Evolutionary conservation across 2,888 invertebrate genomes (phyloP), one percentile per base, ranked within the genome.

Genomic region (Campoplex capitator): DNA sequence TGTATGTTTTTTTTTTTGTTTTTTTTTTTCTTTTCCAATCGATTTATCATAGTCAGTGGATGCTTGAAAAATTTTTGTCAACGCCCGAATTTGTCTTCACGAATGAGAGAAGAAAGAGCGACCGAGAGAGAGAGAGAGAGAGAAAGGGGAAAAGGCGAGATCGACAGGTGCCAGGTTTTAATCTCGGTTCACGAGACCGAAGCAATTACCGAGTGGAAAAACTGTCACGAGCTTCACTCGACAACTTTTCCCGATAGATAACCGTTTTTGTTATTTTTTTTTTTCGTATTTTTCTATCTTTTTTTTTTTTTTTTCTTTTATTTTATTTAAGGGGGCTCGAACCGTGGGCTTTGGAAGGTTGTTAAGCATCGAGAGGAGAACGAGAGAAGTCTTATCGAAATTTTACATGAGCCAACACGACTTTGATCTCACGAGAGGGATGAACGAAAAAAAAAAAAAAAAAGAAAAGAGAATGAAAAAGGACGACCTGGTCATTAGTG

Each of bases 401-500:
- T 68, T 83, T 80, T 32, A 81, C 74, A 67, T 73, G 54, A 45
- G 16, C n/a, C 80, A 77, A 87, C 85, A 86, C 67, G 84, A 88
- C 83, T 85, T 86, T 87, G 86, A 87, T 87, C 87, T 84, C 78
- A 83, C 76, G 71, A 62, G 71, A 65, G 76, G 76, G 42, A 74
- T 48, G 56, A 73, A 62, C 58, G 23, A 65, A 67, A 32, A 16
- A 68, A 42, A 77, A 23, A 28, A 38, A 28, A 54, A 54, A 65
- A 67, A 32, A 16, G 54, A 42, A 77, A 23, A 28, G 32, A 28
- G 23, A 23, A 23, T 54, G 68, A 54, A 38, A 65, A 86, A 56
- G 67, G 87, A 85, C 89, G 89, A 91, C 89, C 89, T 89, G 89
- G 89, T 90, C 90, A 90, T 91, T 91, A 91, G 90, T 88, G 85